Evolutionary conservation across 2,888 invertebrate species (phyloP).

Genomic region (Nephrotoma flavescens): DNA sequence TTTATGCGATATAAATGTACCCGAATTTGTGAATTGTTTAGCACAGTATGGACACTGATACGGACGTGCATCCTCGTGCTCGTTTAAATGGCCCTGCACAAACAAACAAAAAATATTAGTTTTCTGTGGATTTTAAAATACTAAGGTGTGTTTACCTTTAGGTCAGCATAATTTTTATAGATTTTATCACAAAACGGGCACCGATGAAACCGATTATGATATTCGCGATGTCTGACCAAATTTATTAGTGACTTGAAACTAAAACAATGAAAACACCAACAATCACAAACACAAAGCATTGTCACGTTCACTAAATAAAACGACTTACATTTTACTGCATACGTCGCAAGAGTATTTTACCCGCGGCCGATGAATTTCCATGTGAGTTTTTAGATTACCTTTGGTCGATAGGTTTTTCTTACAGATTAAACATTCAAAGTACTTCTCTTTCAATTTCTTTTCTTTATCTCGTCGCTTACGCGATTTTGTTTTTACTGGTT

Average conservation of each 20-base stretch:
- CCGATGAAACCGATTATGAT: slow-evolving; percentile 43
- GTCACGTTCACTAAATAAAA: background rate
- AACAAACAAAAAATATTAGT: slow-evolving; percentile 2
- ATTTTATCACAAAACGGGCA: slow-evolving; percentile 54
- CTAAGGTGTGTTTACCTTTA: slow-evolving; percentile 37
- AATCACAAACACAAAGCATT: background rate
- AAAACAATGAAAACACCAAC: slow-evolving; percentile 17
- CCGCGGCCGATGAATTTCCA: slow-evolving; percentile 45
- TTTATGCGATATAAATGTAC: slow-evolving; percentile 58
- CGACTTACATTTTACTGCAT: slow-evolving; percentile 45
- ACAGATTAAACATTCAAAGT: slow-evolving; percentile 42
- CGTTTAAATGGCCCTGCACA: slow-evolving; percentile 55
- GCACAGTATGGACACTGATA: slow-evolving; percentile 61
- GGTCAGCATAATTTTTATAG: slow-evolving; percentile 58
- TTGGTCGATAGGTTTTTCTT: slow-evolving; percentile 44
- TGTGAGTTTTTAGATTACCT: slow-evolving; percentile 45
- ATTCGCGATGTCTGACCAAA: slow-evolving; percentile 46
- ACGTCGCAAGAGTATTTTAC: slow-evolving; percentile 47
- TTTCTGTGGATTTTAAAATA: background rate
- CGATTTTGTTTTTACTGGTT: background rate
- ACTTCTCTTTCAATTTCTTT: background rate
- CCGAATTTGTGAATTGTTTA: slow-evolving; percentile 54
- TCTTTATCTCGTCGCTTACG: background rate
- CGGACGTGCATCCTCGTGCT: slow-evolving; percentile 57
- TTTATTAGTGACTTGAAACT: slow-evolving; percentile 52